Percentiles rank a stretch among this genome's conserved stretches.
These are phyloP conservation scores for Sarcophaga peregrina DNA, from an alignment of 1,140 invertebrate genomes.

Conservation along the genomic window DNA sequence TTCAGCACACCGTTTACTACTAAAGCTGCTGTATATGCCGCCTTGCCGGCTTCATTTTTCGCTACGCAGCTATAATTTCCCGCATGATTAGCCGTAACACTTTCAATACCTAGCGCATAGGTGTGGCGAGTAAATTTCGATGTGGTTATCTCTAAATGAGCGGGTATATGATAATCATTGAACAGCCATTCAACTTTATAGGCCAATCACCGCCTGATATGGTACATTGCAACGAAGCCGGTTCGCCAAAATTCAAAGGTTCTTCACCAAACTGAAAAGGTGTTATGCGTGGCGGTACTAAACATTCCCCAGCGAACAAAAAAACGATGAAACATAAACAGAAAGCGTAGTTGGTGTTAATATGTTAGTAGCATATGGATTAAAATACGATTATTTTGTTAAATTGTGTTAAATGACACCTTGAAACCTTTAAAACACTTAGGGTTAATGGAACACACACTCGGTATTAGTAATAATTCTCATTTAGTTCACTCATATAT, in stretches of 20 bases:
- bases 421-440: constrained; percentile 40
- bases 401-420: background rate
- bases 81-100: constrained; percentile 71
- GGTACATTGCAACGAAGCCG: constrained; percentile 80
- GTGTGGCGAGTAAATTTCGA: constrained; percentile 71
- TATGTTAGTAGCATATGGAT: background rate
- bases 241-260: constrained; percentile 77
- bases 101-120: constrained; percentile 65
- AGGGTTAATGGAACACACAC: background rate
- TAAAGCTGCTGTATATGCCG: constrained; percentile 73
- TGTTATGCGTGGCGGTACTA: constrained; percentile 76
- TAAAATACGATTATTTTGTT: background rate
- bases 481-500: constrained; percentile 44
- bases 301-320: no score
- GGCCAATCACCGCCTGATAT: constrained; percentile 78
- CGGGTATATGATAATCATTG: constrained; percentile 75
- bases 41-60: constrained; percentile 76
- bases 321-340: background rate
- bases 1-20: constrained; percentile 74
- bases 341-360: background rate
- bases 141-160: constrained; percentile 68
- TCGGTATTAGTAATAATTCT: background rate
- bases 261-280: constrained; percentile 78
- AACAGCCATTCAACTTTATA: constrained; percentile 76
- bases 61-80: constrained; percentile 83